Conservation (phyloP, 1,140 invertebrate genomes). For the Pogonus chalceus region DNA sequence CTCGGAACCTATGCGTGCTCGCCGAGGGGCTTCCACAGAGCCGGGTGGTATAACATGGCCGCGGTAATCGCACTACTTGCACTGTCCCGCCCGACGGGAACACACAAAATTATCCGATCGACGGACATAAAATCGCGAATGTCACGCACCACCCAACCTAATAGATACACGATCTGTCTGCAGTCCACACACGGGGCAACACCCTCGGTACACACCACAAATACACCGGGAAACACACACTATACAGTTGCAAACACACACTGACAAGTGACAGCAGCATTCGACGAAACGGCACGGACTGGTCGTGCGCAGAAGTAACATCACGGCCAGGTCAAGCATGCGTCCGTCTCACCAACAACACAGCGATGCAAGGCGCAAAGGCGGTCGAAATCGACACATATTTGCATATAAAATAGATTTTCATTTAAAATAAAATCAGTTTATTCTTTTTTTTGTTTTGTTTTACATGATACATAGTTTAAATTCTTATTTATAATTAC, state of each 20-base stretch:
- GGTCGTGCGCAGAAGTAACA: too few species aligned
- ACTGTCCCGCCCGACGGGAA: neutral
- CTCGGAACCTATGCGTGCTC: neutral
- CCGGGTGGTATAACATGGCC: neutral
- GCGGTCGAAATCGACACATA: too few species aligned
- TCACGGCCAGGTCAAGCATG: neutral
- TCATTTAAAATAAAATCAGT: too few species aligned
- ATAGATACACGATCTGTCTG: neutral
- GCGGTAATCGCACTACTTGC: neutral
- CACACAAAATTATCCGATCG: neutral
- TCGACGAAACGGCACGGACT: neutral
- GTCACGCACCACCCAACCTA: neutral
- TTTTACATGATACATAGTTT: too few species aligned
- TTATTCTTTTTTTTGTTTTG: too few species aligned
- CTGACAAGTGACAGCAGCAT: neutral
- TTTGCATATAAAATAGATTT: too few species aligned
- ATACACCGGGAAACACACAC: neutral
- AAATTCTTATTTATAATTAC: too few species aligned
- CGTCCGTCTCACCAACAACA: neutral
- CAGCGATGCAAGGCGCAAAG: too few species aligned
- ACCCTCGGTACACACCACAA: slow-evolving; percentile 5
- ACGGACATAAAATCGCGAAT: too few species aligned
- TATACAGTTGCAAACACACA: neutral
- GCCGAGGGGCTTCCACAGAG: neutral
- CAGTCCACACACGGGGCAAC: slow-evolving; percentile 1